Evolutionary conservation across 2,797 vertebrate species (phyloP).

Genomic region (Podargus strigoides): DNA sequence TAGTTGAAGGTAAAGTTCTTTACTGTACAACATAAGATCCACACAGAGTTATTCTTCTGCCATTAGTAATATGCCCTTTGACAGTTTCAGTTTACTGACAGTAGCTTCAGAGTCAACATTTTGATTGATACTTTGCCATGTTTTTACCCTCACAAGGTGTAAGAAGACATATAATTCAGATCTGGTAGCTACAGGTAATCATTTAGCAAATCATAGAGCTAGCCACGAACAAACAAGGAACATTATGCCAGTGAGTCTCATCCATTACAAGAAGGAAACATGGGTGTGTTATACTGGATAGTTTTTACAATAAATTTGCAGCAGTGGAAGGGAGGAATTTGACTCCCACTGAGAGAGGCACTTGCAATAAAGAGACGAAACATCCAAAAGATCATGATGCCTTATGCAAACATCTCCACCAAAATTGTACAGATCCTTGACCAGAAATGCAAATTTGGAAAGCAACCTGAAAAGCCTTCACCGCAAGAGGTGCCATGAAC

Average conservation of each 20-base stretch:
- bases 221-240: constrained; percentile 40
- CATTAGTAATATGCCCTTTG: not conserved
- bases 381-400: not conserved
- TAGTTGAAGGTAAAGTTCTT: not conserved
- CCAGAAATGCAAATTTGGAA: not conserved
- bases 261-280: not conserved
- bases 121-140: constrained; percentile 12
- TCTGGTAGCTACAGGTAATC: constrained; percentile 37
- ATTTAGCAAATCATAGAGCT: not conserved
- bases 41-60: not conserved
- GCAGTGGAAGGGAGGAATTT: not conserved
- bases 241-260: not conserved
- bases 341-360: not conserved
- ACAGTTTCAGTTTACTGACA: constrained; percentile 8
- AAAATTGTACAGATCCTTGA: not conserved
- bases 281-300: not conserved
- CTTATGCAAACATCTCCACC: not conserved
- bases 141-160: not conserved
- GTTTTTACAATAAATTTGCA: constrained; percentile 5
- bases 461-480: not conserved
- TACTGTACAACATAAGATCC: not conserved
- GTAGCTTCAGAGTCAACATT: not conserved
- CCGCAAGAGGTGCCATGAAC: not conserved
- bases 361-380: not conserved
- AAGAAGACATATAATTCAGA: constrained; percentile 2